Conservation (phyloP, 2,888 invertebrate genomes). For the Perithous albicinctus region DNA sequence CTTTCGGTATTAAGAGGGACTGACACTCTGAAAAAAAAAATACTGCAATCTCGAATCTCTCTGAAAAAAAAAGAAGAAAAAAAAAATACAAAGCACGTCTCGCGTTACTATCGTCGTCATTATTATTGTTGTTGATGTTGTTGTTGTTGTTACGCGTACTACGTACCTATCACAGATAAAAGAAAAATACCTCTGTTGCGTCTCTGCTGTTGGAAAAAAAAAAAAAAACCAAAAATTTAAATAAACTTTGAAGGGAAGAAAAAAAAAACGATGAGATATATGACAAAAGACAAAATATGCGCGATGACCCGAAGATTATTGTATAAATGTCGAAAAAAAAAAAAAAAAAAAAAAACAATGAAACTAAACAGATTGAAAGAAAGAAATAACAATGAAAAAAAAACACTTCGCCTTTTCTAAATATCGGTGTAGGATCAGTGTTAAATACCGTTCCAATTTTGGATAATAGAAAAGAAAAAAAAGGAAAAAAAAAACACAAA, state of each 20-base stretch:
- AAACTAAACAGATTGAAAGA: too few species aligned
- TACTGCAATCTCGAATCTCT: slow-evolving; percentile 8
- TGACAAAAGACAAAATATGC: slow-evolving; percentile 13
- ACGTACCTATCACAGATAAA: slow-evolving; percentile 64
- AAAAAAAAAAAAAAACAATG: not conserved
- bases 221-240: too few species aligned
- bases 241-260: too few species aligned
- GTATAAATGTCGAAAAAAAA: slow-evolving; percentile 27
- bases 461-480: slow-evolving; percentile 19
- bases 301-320: slow-evolving; percentile 22
- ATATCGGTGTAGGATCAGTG: slow-evolving; percentile 55
- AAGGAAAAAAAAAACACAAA: too few species aligned
- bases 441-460: slow-evolving; percentile 34
- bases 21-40: slow-evolving; percentile 4
- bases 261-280: slow-evolving; percentile 16
- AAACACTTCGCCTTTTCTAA: slow-evolving; percentile 40
- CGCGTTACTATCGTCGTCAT: slow-evolving; percentile 65
- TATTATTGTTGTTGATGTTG: slow-evolving; percentile 67
- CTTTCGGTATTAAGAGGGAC: slow-evolving; percentile 26
- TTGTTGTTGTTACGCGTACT: slow-evolving; percentile 70
- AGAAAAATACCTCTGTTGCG: slow-evolving; percentile 40
- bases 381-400: not conserved
- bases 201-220: slow-evolving; percentile 39
- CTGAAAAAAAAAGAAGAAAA: slow-evolving; percentile 19
- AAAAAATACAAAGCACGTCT: slow-evolving; percentile 44